Evolutionary conservation across 35 echinoderm and acorn worm species (phyloP).

Genomic region (Strongylocentrotus purpuratus): DNA sequence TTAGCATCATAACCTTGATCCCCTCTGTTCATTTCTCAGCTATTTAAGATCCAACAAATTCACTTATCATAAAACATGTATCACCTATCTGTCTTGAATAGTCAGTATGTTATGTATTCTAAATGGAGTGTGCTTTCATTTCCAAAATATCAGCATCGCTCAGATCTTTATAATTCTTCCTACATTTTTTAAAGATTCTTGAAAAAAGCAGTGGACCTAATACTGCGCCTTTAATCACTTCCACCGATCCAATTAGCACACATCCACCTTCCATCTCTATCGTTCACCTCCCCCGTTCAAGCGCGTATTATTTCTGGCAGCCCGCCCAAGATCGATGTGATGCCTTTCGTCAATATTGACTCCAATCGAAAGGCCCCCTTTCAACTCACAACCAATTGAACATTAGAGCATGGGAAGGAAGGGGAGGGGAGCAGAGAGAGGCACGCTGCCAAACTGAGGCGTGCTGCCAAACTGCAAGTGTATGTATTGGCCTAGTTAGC

Average conservation of each 20-base stretch:
- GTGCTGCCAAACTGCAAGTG: background rate
- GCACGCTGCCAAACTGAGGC: background rate
- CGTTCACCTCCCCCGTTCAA: background rate
- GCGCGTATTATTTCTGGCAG: background rate
- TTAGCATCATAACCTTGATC: too few relatives aligned
- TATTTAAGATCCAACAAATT: too few relatives aligned
- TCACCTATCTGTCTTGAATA: too few relatives aligned
- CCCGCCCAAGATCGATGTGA: background rate
- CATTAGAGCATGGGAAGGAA: background rate
- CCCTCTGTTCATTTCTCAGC: too few relatives aligned
- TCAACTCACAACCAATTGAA: background rate
- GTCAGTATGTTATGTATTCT: too few relatives aligned
- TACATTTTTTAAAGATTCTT: background rate
- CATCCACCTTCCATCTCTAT: background rate
- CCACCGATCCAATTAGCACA: background rate
- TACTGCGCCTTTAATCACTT: background rate
- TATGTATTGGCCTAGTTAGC: background rate
- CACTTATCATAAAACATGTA: too few relatives aligned
- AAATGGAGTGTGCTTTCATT: too few relatives aligned
- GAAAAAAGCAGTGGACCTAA: background rate
- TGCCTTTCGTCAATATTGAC: constrained; percentile 10
- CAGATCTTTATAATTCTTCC: too few relatives aligned
- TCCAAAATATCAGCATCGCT: too few relatives aligned
- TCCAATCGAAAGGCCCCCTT: background rate
- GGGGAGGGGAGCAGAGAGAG: background rate